Conservation (phyloP, 1,140 invertebrate genomes). For the Drosophila pachea region DNA sequence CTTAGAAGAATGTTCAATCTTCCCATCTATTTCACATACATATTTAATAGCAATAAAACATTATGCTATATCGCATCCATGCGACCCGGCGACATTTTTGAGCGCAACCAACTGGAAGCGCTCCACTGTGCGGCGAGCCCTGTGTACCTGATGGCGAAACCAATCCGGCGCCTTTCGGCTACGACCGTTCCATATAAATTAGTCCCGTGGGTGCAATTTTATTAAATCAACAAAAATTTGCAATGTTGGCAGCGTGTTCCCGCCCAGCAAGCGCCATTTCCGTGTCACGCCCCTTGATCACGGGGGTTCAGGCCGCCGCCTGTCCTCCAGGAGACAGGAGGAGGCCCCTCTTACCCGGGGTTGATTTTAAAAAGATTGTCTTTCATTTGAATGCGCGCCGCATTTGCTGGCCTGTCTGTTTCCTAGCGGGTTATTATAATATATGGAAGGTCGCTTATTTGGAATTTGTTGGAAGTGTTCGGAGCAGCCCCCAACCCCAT, state of each 20-base stretch:
- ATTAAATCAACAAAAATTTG: conserved; percentile 79
- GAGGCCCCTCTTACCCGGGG: conserved; percentile 1
- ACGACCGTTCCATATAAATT: conserved; percentile 76
- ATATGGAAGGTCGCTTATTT: conserved; percentile 74
- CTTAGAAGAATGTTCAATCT: no score
- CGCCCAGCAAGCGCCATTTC: conserved; percentile 21
- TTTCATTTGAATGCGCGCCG: conserved; percentile 66
- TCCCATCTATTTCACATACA: no score
- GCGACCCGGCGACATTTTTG: not conserved
- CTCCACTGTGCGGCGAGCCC: conserved; percentile 44
- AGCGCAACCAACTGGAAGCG: not conserved
- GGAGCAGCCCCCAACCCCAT: no score
- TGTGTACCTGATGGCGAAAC: conserved; percentile 59
- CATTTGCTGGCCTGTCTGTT: conserved; percentile 55
- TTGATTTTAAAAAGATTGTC: conserved; percentile 69
- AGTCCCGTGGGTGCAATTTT: conserved; percentile 77
- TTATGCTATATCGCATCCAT: no score
- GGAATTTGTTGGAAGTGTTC: conserved; percentile 67
- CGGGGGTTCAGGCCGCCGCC: conserved; percentile 10
- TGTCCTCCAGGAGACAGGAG: no score
- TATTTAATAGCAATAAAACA: no score
- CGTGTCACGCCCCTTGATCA: conserved; percentile 31
- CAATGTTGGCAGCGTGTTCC: conserved; percentile 66
- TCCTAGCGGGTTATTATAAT: conserved; percentile 63
- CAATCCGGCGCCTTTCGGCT: conserved; percentile 65